Conservation (phyloP, 2,888 invertebrate genomes). For the Iphiclides podalirius region DNA sequence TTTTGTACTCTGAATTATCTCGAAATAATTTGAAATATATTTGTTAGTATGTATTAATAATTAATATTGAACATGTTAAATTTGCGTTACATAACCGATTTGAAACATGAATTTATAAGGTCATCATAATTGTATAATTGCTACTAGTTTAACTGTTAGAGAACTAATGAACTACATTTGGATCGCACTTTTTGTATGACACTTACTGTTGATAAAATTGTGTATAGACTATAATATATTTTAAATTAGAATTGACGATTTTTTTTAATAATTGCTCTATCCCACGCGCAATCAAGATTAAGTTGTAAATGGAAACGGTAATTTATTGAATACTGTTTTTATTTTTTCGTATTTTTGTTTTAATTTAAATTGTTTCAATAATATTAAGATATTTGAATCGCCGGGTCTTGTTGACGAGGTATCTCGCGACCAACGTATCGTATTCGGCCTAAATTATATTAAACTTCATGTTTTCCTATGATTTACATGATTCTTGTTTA, state of each 20-base stretch:
- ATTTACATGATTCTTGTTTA: conserved; percentile 35
- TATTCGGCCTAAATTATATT: conserved; percentile 45
- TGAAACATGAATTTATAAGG: conserved; percentile 1
- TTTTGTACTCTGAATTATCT: not conserved
- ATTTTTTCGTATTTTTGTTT: conserved; percentile 39
- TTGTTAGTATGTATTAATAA: conserved; percentile 6
- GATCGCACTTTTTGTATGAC: conserved; percentile 74
- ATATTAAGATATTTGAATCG: conserved; percentile 29
- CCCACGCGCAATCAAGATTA: conserved; percentile 31
- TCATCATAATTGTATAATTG: conserved; percentile 14
- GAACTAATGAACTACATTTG: conserved; percentile 40
- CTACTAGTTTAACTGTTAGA: conserved; percentile 27
- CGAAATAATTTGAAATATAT: not conserved
- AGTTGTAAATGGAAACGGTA: conserved; percentile 31
- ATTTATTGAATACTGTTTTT: conserved; percentile 43
- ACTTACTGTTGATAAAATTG: conserved; percentile 70
- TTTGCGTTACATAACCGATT: conserved; percentile 1
- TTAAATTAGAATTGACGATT: conserved; percentile 49
- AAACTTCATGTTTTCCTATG: conserved; percentile 28
- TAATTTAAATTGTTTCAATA: conserved; percentile 38
- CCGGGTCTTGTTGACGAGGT: conserved; percentile 32
- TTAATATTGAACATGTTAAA: not conserved
- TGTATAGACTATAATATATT: conserved; percentile 65
- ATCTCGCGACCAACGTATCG: conserved; percentile 35
- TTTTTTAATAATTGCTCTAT: conserved; percentile 30